phyloP scores from a whole-genome alignment of 1,140 invertebrate genomes.

The Pentalonia nigronervosa region DNA sequence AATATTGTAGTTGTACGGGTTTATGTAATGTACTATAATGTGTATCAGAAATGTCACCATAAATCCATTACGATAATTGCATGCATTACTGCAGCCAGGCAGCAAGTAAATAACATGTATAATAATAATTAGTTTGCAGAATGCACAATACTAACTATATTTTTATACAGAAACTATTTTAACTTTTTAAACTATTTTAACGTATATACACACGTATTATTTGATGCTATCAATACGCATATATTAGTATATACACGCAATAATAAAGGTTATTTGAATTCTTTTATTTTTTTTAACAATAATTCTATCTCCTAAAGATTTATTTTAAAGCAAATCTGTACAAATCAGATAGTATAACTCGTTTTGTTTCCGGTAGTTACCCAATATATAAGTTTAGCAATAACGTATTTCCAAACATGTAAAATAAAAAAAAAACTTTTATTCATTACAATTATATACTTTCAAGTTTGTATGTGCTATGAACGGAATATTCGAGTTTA shows the following conservation, averaged over 20 bases:
- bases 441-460: conserved; percentile 6
- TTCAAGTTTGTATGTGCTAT: not conserved
- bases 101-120: not conserved
- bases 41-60: not conserved
- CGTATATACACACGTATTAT: too few relatives aligned
- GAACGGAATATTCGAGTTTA: not conserved
- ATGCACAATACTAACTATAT: too few relatives aligned
- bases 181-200: too few relatives aligned
- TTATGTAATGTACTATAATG: not conserved
- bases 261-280: not conserved
- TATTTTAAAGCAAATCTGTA: not conserved
- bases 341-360: not conserved
- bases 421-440: conserved; percentile 36
- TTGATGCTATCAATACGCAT: not conserved
- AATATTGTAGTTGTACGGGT: not conserved
- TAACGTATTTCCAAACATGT: not conserved
- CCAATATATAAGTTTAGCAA: not conserved
- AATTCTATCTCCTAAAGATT: not conserved
- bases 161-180: not conserved
- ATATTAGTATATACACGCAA: not conserved
- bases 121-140: not conserved
- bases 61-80: not conserved
- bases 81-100: not conserved
- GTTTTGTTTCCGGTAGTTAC: not conserved
- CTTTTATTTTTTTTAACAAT: not conserved